phyloP scores from a whole-genome alignment of 2,888 invertebrate species.

The Villa cingulata region DNA sequence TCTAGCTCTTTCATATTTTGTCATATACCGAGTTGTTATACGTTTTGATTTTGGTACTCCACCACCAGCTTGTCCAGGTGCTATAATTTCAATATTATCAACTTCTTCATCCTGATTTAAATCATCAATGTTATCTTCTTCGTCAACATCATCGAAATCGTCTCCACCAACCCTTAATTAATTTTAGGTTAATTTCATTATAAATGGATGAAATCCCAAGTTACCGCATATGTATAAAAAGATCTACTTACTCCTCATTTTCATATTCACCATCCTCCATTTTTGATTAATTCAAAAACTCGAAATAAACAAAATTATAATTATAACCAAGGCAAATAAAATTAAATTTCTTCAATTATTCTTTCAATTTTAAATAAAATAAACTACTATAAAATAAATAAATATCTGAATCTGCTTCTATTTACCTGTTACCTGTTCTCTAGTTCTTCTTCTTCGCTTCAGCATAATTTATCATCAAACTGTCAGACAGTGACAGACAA shows the following conservation, averaged over 20 bases:
- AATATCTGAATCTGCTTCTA: too few relatives aligned
- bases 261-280: constrained; percentile 86
- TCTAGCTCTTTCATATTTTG: constrained; percentile 87
- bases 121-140: constrained; percentile 77
- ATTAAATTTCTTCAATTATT: too few relatives aligned
- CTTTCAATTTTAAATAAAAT: too few relatives aligned
- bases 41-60: constrained; percentile 77
- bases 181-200: constrained; percentile 1
- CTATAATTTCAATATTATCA: constrained; percentile 71
- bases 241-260: constrained; percentile 57
- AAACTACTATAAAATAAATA: too few relatives aligned
- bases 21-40: constrained; percentile 97
- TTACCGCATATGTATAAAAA: neutral
- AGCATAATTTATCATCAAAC: too few relatives aligned
- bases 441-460: too few relatives aligned
- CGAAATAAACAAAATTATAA: too few relatives aligned
- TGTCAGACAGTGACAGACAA: too few relatives aligned
- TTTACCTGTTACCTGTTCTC: too few relatives aligned
- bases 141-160: constrained; percentile 82
- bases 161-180: constrained; percentile 51
- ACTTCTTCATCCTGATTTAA: constrained; percentile 77
- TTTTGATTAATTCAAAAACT: neutral
- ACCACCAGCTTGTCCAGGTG: constrained; percentile 64
- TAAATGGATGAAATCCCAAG: constrained; percentile 4
- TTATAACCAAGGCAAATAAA: too few relatives aligned